Conservation (phyloP, 2,797 vertebrate species). For the Sparus aurata region DNA sequence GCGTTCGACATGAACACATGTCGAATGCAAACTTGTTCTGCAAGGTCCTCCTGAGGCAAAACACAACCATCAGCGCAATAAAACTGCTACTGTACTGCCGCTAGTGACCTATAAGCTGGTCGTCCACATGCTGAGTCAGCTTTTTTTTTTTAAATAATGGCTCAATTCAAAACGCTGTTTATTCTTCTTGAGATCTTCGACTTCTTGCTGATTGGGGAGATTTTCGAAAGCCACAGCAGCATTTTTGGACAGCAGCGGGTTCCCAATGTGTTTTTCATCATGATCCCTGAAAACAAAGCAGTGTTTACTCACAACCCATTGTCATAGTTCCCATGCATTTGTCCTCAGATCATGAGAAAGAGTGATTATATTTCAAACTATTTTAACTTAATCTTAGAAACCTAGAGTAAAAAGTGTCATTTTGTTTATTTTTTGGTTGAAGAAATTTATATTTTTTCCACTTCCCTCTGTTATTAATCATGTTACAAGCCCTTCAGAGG, state of each 20-base stretch:
- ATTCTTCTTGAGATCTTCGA: background rate
- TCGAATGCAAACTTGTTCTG: background rate
- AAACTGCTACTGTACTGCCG: background rate
- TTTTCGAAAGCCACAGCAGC: background rate
- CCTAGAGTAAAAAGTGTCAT: no score
- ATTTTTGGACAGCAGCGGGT: background rate
- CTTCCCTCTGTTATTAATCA: background rate
- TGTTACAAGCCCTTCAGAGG: background rate
- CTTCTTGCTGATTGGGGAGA: background rate
- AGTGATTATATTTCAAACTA: background rate
- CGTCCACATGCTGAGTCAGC: constrained; percentile 4
- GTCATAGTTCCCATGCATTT: background rate
- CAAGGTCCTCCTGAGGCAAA: background rate
- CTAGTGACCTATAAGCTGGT: background rate
- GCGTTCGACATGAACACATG: background rate
- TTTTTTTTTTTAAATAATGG: background rate
- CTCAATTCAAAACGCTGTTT: background rate
- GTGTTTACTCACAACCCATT: background rate
- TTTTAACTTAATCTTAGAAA: background rate
- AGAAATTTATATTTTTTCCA: background rate
- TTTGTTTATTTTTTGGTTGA: background rate
- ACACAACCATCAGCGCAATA: background rate
- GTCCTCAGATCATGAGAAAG: background rate
- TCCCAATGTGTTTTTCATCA: background rate
- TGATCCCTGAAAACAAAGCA: background rate